These are phyloP conservation scores for Mesorhabditis belari DNA, from an alignment of 2,888 invertebrate species.

Conservation along the genomic window DNA sequence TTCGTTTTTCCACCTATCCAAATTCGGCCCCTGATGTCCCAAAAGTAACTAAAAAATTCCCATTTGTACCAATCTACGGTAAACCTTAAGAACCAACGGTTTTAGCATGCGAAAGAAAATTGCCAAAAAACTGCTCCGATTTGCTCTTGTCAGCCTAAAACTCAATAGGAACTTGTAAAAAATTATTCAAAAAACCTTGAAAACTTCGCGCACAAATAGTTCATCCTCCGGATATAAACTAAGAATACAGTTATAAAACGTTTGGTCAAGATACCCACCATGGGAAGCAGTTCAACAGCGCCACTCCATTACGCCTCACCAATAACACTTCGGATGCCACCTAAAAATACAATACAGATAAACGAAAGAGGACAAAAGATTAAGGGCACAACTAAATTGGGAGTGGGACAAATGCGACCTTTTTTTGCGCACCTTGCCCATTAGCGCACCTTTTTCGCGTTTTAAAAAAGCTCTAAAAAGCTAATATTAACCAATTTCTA, in stretches of 20 bases:
- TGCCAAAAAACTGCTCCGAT: not conserved
- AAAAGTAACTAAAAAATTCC: too few species aligned
- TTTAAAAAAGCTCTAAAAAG: too few species aligned
- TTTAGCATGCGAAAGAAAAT: not conserved
- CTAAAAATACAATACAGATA: not conserved
- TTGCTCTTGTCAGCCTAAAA: not conserved
- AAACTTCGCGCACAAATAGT: not conserved
- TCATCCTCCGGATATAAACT: not conserved
- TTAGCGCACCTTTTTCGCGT: too few species aligned
- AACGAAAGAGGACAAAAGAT: too few species aligned
- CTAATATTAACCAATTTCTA: too few species aligned
- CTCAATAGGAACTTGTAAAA: not conserved
- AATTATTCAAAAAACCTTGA: not conserved
- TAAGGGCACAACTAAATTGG: too few species aligned
- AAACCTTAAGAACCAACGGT: too few species aligned
- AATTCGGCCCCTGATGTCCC: too few species aligned
- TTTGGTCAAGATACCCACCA: too few species aligned
- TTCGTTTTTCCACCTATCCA: not conserved
- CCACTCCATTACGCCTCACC: not conserved
- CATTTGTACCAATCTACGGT: not conserved
- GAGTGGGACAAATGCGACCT: too few species aligned
- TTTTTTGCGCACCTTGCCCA: too few species aligned
- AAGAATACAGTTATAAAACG: too few species aligned
- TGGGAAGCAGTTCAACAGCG: not conserved
- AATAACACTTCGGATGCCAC: not conserved